Base-by-base conservation (phyloP, 2,113 vertebrate species). In the Orientallactaga bullata region DNA sequence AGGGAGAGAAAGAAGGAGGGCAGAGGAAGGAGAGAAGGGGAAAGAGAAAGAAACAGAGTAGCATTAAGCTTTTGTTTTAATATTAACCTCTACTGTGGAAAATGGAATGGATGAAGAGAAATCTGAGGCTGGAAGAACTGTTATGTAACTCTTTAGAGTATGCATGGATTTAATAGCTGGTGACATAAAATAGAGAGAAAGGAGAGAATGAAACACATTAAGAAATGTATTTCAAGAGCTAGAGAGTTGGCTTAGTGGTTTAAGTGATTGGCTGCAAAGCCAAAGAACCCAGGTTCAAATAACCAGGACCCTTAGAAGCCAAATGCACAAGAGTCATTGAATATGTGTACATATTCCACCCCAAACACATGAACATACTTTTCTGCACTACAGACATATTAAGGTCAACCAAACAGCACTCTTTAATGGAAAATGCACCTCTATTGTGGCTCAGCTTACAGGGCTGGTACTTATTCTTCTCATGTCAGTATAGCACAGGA, bases 361-460 rank as follows among this genome's bases (percentile, higher is more conserved):
- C 30, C 24, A 90, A 35, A 84, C 17, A 47, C 78, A 61, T 74
- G 61, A 86, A 72, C 83, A 63, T 17, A 5, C 20, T 30, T 83
- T 21, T 9, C 8, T 11, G 37, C 24, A 42, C 1, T 58, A 28
- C 65, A 80, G 9, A 63, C 93, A 0, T 13, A 66, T 72, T 89
- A 95, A 68, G 0, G 8, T 89, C 69, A 85, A 39, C 16, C 28
- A 88, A 91, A 74, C 6, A 89, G 60, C 15, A 87, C 0, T 91
- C 23, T 82, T 0, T 84, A 94, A 87, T 81, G 91, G 65, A 39
- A 69, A 93, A 71, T 93, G 13, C 66, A 18, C 94, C 37, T 95
- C 17, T 93, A 3, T 65, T 90, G 72, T 58, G 55, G 13, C 24
- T 88, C 69, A 61, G 21, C 15, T 88, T 74, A 51, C 8, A 89